Conservation (phyloP, 2,888 invertebrate species). For the Eupithecia subumbrata region DNA sequence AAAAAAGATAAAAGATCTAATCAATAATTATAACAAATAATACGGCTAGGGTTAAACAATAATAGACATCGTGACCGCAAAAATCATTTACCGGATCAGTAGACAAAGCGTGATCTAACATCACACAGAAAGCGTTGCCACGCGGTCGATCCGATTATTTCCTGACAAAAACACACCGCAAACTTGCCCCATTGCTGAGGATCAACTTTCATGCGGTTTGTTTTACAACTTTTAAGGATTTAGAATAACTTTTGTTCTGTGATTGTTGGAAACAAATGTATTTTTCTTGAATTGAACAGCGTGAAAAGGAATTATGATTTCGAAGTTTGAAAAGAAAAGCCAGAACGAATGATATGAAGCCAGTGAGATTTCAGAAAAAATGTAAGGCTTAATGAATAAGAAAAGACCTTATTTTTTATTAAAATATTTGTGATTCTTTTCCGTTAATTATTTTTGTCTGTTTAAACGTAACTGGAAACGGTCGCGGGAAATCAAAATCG, state of each 20-base stretch:
- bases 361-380: neutral
- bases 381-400: neutral
- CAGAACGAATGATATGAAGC: neutral
- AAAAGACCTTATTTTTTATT: neutral
- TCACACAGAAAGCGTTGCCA: conserved; percentile 30
- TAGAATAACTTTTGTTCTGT: conserved; percentile 30
- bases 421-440: neutral
- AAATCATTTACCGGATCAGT: conserved; percentile 29
- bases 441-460: neutral
- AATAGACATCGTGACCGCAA: conserved; percentile 25
- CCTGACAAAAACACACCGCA: conserved; percentile 32
- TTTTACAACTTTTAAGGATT: conserved; percentile 25
- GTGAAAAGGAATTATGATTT: conserved; percentile 6
- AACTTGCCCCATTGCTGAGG: conserved; percentile 31
- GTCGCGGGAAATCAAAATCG: too few species aligned
- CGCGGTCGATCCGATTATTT: conserved; percentile 31
- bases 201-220: conserved; percentile 37
- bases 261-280: conserved; percentile 27
- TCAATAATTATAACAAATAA: conserved; percentile 15
- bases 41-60: conserved; percentile 7
- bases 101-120: conserved; percentile 29
- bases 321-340: neutral
- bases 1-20: neutral
- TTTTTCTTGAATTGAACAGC: conserved; percentile 24
- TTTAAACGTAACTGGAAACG: neutral